These are phyloP conservation scores for Enteromius unitaeniatus DNA, from an alignment of 2,797 vertebrate species.

Conservation along the genomic window DNA sequence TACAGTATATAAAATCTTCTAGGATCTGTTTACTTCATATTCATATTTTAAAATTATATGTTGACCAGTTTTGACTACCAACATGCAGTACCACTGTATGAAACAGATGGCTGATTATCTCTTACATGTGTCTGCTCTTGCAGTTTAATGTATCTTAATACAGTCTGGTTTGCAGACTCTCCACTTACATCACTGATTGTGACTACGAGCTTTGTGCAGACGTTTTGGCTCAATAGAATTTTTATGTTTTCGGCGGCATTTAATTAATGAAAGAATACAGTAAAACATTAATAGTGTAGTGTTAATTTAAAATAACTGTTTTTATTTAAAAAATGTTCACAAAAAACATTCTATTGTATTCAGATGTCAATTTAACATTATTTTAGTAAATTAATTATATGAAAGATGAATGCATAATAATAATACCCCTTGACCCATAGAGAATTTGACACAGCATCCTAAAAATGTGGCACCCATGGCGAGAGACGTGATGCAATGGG, in stretches of 20 bases:
- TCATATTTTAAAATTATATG: conserved; percentile 1
- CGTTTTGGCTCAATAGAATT: neutral
- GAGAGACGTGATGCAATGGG: neutral
- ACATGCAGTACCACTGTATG: neutral
- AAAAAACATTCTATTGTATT: neutral
- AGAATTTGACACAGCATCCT: neutral
- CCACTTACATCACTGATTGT: conserved; percentile 14
- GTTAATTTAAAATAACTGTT: neutral
- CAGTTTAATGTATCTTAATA: conserved; percentile 7
- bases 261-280: neutral
- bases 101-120: conserved; percentile 25
- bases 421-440: neutral
- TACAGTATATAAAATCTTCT: neutral
- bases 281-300: neutral
- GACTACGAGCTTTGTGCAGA: conserved; percentile 27
- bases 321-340: neutral
- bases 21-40: conserved; percentile 5
- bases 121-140: neutral
- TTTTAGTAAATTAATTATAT: neutral
- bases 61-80: neutral
- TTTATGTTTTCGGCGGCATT: neutral
- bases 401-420: neutral
- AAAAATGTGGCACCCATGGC: conserved; percentile 15
- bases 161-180: conserved; percentile 12
- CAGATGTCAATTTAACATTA: neutral